Base-by-base conservation (phyloP, 2,797 vertebrate species). In the Coranthus polyacanthus region DNA sequence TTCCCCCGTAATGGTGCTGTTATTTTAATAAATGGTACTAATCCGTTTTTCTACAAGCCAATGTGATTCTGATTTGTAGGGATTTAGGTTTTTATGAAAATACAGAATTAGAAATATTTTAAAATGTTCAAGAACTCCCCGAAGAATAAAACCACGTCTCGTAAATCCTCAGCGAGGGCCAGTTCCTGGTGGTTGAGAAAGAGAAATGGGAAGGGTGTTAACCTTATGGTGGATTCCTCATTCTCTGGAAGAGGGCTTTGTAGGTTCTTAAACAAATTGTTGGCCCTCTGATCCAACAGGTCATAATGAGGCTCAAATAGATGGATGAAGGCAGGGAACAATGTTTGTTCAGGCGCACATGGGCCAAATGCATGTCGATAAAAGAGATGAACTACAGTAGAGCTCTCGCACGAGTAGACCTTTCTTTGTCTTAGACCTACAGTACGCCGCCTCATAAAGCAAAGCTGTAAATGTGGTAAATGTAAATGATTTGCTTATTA, bases 241-340 rank as follows among this genome's bases (percentile, higher is more conserved):
- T 45, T 58, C 32, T 50, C 38, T 43, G 55, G 58, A 60, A 43
- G 55, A 56, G 55, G 69, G 43, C 43, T 74, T 61, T 60, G 43
- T 21, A 52, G 49, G 20, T 55, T 56, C 17, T 72, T 47, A 51
- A 49, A 57, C 54, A 21, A 41, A 61, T 36, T 26, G 66, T 64
- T 76, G 76, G 65, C 59, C 47, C 71, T 71, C 42, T 71, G 75
- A 78, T 68, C 65, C 38, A 7, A 4, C 42, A 34, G 7, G 42
- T 58, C 24, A 46, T 32, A n/a, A 52, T 2, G 26, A 21, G 21
- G 50, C 56, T 59, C 39, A 37, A 20, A 20, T 26, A 43, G 72
- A 73, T 52, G 78, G 79, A 50, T 76, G 51, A 20, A 55, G 52
- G 37, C 17, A 16, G 39, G 52, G 32, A 68, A 20, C 47, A 6